Conservation (phyloP, 1,140 invertebrate species). For the Mercenaria mercenaria region DNA sequence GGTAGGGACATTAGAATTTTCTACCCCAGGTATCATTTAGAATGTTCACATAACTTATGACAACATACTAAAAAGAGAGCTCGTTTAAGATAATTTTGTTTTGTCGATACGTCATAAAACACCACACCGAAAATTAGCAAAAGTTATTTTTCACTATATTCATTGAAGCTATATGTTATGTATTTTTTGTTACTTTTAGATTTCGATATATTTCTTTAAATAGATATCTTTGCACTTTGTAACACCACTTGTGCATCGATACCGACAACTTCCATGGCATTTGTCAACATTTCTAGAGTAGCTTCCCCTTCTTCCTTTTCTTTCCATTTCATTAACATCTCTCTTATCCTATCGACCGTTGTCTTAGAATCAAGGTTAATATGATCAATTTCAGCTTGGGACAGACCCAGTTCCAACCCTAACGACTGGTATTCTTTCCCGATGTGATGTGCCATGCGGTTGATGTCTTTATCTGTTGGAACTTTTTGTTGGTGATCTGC, state of each 20-base stretch:
- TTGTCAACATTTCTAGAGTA: neutral
- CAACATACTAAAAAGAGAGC: too few relatives aligned
- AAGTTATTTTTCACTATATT: too few relatives aligned
- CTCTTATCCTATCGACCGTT: neutral
- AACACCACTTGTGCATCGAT: neutral
- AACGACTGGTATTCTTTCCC: neutral
- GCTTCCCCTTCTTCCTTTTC: neutral
- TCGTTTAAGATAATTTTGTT: too few relatives aligned
- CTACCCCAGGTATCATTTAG: too few relatives aligned
- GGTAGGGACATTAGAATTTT: too few relatives aligned
- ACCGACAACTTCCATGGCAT: neutral
- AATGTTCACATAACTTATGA: too few relatives aligned
- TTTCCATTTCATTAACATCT: neutral
- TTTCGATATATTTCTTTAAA: too few relatives aligned
- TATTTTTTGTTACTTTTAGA: too few relatives aligned
- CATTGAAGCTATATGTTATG: too few relatives aligned
- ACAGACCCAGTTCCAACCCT: neutral
- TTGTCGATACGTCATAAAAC: too few relatives aligned
- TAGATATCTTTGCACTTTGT: neutral
- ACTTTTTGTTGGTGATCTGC: neutral
- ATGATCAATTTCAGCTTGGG: neutral
- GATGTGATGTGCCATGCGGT: neutral
- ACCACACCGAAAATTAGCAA: too few relatives aligned
- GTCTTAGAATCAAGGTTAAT: neutral
- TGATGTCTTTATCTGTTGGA: neutral